Base-by-base conservation (phyloP, 1,140 invertebrate species). In the Nixonia krombeini region DNA sequence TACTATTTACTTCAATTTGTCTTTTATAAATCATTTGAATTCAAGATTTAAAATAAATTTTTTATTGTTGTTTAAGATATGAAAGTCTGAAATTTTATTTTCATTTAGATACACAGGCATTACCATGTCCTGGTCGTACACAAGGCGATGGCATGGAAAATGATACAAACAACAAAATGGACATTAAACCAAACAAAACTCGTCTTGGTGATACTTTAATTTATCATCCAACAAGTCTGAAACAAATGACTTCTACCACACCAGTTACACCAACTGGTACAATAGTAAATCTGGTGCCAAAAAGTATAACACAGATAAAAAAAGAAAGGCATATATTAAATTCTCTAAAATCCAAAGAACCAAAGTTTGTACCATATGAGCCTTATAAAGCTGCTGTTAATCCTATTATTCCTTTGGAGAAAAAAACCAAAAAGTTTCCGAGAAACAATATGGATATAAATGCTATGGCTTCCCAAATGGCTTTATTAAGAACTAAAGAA, bases 351-450 rank as follows among this genome's bases (percentile, higher is more conserved):
- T 87, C 87, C 0, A 93, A 91, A 72, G 90, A 91, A 71, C 91
- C 93, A 1, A 94, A 93, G 78, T 96, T 96, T 84, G 88, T 96
- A 13, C 94, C 94, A 0, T 95, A 93, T 72, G 94, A 96, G 74
- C 94, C 94, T 0, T 96, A 95, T 72, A 92, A 94, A 76, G 93
- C 90, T 47, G 93, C 94, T 61, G 91, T 94, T 0, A 92, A 91
- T 79, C 92, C 92, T 35, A 91, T 95, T 53, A 86, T 91, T 35
- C 87, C 89, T 4, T 70, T 75, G 21, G 72, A 86, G 50, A 86
- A 86, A 35, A 84, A 84, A 45, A 77, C 77, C 25, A 87, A 85
- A 57, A 88, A 82, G 76, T 78, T 73, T 5, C 59, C 77, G 9
- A 88, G 81, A 71, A 91, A 91, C 65, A 91, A 92, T 78, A 85